These are phyloP conservation scores for Numenius phaeopus DNA, from an alignment of 2,797 vertebrate genomes.

Conservation along the genomic window DNA sequence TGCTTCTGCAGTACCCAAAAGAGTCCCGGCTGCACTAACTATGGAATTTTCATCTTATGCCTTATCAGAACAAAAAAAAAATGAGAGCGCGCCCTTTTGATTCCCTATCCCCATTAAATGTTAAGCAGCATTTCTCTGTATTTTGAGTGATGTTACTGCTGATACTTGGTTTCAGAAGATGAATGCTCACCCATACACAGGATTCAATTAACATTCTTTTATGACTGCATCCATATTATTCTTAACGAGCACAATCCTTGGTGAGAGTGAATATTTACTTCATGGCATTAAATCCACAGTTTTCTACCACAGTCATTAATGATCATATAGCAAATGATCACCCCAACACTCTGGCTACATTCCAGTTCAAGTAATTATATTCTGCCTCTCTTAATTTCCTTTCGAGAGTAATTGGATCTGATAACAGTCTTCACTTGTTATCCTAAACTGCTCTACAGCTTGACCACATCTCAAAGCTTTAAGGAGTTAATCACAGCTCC, in stretches of 20 bases:
- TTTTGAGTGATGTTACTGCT: conserved; percentile 14
- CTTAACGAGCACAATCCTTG: conserved; percentile 46
- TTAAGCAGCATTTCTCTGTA: not conserved
- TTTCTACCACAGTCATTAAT: conserved; percentile 59
- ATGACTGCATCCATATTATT: conserved; percentile 49
- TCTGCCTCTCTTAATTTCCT: conserved; percentile 67
- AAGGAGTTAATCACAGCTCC: conserved; percentile 32
- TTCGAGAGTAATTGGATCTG: conserved; percentile 52
- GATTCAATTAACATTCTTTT: conserved; percentile 61
- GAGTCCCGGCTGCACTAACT: not conserved
- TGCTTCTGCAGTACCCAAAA: not conserved
- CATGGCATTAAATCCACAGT: conserved; percentile 48
- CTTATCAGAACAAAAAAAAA: not conserved
- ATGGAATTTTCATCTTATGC: not conserved
- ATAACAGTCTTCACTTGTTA: conserved; percentile 50
- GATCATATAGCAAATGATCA: conserved; percentile 62
- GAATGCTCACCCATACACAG: conserved; percentile 7
- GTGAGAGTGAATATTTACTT: conserved; percentile 64
- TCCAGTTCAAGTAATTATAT: conserved; percentile 67
- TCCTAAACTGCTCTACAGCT: conserved; percentile 33
- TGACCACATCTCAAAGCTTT: conserved; percentile 54
- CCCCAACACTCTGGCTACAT: conserved; percentile 48
- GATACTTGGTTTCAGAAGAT: conserved; percentile 38
- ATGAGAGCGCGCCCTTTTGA: accelerated
- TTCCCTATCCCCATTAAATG: not conserved